Conservation (phyloP, 30 jellyfish, hydroid and myxozoan species). For the Catostylus mosaicus region DNA sequence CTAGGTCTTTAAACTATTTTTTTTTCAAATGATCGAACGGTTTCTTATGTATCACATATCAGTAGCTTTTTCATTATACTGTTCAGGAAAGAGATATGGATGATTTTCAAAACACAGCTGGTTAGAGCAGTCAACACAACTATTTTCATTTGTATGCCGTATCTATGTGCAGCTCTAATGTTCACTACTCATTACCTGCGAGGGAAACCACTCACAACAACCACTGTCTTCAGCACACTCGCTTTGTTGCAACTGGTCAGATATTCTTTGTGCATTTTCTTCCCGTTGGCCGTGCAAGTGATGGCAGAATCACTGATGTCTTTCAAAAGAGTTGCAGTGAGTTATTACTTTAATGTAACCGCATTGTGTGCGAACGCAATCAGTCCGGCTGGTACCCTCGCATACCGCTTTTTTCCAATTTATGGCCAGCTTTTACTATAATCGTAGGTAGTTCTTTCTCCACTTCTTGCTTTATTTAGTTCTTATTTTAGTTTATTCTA, state of each 20-base stretch:
- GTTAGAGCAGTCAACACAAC: slow-evolving; percentile 44
- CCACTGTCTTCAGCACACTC: slow-evolving; percentile 50
- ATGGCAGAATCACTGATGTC: slow-evolving; percentile 47
- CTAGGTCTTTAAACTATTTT: too few relatives aligned
- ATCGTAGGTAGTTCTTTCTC: background rate
- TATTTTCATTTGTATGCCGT: slow-evolving; percentile 28
- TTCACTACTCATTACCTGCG: slow-evolving; percentile 44
- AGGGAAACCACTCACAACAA: slow-evolving; percentile 58
- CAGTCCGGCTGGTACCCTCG: background rate
- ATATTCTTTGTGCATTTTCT: slow-evolving; percentile 13
- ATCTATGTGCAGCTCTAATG: slow-evolving; percentile 59
- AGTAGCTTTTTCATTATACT: too few relatives aligned
- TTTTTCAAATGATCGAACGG: too few relatives aligned
- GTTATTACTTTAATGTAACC: background rate
- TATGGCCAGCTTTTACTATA: background rate
- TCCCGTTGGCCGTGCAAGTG: slow-evolving; percentile 61
- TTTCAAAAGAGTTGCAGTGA: slow-evolving; percentile 56
- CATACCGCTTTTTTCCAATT: background rate
- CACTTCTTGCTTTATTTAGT: too few relatives aligned
- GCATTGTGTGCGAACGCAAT: background rate
- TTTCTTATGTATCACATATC: background rate
- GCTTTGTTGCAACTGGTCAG: slow-evolving; percentile 52
- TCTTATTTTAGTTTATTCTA: too few relatives aligned
- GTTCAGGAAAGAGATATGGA: slow-evolving; percentile 53
- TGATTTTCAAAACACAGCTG: slow-evolving; percentile 10